Evolutionary conservation across 2,888 invertebrate species (phyloP).

Genomic region (Zhuqinia jingwanae): DNA sequence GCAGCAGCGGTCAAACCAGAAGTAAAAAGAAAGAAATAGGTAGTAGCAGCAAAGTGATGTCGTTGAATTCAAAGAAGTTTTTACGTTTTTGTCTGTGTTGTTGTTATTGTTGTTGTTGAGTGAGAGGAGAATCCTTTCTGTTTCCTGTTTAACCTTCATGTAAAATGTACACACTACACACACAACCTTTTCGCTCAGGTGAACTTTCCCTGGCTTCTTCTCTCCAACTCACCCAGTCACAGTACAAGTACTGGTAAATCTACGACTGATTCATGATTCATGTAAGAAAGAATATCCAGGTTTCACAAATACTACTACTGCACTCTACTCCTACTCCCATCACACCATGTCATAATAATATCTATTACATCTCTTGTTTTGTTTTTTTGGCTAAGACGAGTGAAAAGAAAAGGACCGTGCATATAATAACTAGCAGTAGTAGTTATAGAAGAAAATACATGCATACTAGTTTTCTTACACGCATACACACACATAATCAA

Average conservation of each 20-base stretch:
- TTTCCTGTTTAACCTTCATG: slow-evolving; percentile 25
- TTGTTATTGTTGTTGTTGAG: slow-evolving; percentile 2
- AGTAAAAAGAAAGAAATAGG: neutral
- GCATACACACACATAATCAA: neutral
- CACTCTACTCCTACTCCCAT: slow-evolving; percentile 25
- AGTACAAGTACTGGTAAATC: too few species aligned
- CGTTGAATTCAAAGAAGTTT: neutral
- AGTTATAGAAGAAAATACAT: neutral
- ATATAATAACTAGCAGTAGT: slow-evolving; percentile 12
- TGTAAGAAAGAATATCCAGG: too few species aligned
- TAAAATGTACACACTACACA: neutral
- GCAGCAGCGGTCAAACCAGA: neutral
- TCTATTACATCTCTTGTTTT: neutral
- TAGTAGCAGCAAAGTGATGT: neutral
- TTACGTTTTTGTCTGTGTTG: neutral
- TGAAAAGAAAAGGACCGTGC: slow-evolving; percentile 11
- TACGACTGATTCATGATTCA: neutral
- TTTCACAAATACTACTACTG: slow-evolving; percentile 14
- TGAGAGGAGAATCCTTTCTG: neutral
- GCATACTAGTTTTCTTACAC: neutral
- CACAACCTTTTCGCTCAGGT: slow-evolving; percentile 16
- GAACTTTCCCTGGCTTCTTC: slow-evolving; percentile 49
- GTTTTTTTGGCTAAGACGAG: neutral
- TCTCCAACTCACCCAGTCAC: neutral
- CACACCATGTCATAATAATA: neutral